phyloP scores from a whole-genome alignment of 2,113 vertebrate genomes.

The Dicrurus megarhynchus region DNA sequence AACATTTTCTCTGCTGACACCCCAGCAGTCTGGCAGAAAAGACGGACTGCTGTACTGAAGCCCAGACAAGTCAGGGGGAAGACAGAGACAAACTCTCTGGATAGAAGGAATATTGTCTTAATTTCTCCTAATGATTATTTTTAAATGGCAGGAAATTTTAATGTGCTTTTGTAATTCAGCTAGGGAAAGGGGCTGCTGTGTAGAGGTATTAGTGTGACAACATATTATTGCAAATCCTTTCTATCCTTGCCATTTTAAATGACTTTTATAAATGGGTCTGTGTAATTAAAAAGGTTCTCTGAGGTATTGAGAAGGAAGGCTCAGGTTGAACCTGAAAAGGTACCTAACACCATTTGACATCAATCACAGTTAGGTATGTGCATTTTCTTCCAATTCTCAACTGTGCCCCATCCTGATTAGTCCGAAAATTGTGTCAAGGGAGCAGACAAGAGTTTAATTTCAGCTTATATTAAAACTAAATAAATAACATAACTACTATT shows the following conservation, averaged over 20 bases:
- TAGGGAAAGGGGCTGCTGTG: background rate
- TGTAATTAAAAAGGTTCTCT: background rate
- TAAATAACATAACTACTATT: background rate
- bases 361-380: background rate
- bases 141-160: conserved; percentile 55
- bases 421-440: background rate
- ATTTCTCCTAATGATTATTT: conserved; percentile 31
- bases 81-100: background rate
- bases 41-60: background rate
- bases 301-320: background rate
- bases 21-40: background rate
- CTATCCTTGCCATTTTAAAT: background rate
- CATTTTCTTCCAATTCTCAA: background rate
- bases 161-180: conserved; percentile 20
- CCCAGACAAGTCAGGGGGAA: background rate
- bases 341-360: background rate
- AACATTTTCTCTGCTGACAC: background rate
- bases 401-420: background rate
- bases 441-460: conserved; percentile 1
- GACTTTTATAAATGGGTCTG: background rate
- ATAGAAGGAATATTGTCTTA: background rate
- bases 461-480: background rate
- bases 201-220: background rate
- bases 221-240: background rate
- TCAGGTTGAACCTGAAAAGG: background rate